Evolutionary conservation across 2,888 invertebrate genomes (phyloP).

Genomic region (Andrena bicolor): DNA sequence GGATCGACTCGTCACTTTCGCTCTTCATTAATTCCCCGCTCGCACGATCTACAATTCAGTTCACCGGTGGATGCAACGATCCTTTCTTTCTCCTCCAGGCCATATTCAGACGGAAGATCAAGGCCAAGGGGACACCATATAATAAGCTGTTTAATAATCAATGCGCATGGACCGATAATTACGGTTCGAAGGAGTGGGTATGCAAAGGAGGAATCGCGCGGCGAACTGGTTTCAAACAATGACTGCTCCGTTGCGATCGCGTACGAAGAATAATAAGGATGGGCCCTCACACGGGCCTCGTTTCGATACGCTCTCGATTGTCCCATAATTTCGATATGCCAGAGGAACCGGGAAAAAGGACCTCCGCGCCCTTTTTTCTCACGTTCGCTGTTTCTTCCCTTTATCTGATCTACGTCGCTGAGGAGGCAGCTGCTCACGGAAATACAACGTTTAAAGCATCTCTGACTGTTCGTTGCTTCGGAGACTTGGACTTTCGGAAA

Average conservation of each 20-base stretch:
- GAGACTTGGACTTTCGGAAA: too few relatives aligned
- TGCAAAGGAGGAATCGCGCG: slow-evolving; percentile 80
- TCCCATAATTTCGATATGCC: slow-evolving; percentile 84
- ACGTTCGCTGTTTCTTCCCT: slow-evolving; percentile 75
- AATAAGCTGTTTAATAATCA: slow-evolving; percentile 84
- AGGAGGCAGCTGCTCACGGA: slow-evolving; percentile 33
- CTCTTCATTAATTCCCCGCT: slow-evolving; percentile 41
- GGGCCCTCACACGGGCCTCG: slow-evolving; percentile 54
- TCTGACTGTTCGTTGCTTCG: not conserved
- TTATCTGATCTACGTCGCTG: slow-evolving; percentile 52
- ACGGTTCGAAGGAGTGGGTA: slow-evolving; percentile 81
- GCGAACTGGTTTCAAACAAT: slow-evolving; percentile 85
- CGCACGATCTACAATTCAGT: slow-evolving; percentile 55
- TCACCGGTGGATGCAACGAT: slow-evolving; percentile 33
- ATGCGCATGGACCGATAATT: slow-evolving; percentile 83
- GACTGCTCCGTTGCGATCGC: slow-evolving; percentile 73
- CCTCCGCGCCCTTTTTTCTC: slow-evolving; percentile 74
- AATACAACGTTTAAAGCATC: not conserved
- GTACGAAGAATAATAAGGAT: slow-evolving; percentile 69
- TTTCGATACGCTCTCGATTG: slow-evolving; percentile 84
- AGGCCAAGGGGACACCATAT: slow-evolving; percentile 70
- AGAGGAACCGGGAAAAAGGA: slow-evolving; percentile 61
- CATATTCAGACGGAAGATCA: slow-evolving; percentile 53
- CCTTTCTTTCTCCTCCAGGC: slow-evolving; percentile 33
- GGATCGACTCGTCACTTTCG: slow-evolving; percentile 19